Conservation (phyloP, 2,888 invertebrate species). For the Nomada lathburiana region DNA sequence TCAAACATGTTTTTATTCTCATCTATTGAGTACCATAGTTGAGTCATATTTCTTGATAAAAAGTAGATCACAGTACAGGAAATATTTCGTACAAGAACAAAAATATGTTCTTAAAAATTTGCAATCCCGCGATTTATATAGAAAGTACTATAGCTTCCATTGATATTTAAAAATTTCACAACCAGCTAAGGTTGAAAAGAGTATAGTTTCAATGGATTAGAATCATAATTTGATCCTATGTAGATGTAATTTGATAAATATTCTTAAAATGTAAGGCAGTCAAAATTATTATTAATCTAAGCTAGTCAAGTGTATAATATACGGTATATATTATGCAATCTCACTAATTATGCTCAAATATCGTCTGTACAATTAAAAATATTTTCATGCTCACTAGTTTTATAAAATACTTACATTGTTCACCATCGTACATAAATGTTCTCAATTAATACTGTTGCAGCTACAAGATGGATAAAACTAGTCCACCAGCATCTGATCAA, state of each 20-base stretch:
- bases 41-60: constrained; percentile 4
- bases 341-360: constrained; percentile 6
- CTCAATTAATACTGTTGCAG: constrained; percentile 82
- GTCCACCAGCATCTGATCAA: constrained; percentile 84
- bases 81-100: constrained; percentile 11
- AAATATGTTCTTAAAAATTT: constrained; percentile 7
- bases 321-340: constrained; percentile 12
- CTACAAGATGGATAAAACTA: constrained; percentile 88
- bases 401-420: constrained; percentile 9
- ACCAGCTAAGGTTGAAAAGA: neutral
- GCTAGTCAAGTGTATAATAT: constrained; percentile 22
- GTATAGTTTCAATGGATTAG: neutral
- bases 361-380: constrained; percentile 22
- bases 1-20: neutral
- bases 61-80: constrained; percentile 23
- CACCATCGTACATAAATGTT: constrained; percentile 1
- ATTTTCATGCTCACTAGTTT: neutral
- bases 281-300: constrained; percentile 28
- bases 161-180: neutral
- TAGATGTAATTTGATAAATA: constrained; percentile 21
- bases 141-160: neutral
- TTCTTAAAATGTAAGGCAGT: constrained; percentile 19
- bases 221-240: neutral
- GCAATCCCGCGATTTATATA: neutral
- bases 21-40: neutral